These are phyloP conservation scores for Standfussiana lucernea DNA, from an alignment of 2,888 invertebrate genomes.

Conservation along the genomic window DNA sequence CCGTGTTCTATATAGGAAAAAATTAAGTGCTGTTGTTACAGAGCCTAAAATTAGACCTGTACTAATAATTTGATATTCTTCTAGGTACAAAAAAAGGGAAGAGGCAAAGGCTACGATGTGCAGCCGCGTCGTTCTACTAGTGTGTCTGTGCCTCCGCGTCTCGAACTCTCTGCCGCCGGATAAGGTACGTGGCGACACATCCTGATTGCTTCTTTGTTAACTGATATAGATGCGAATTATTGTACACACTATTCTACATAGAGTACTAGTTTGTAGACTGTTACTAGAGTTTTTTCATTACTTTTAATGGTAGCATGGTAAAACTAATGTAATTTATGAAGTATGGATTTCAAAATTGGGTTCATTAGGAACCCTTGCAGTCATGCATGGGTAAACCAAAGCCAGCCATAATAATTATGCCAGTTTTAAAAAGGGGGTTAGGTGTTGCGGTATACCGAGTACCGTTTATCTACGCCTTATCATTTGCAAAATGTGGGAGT, in stretches of 20 bases:
- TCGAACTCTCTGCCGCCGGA: slow-evolving; percentile 83
- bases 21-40: neutral
- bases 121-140: slow-evolving; percentile 59
- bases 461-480: neutral
- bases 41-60: neutral
- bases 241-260: neutral
- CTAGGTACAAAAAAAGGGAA: slow-evolving; percentile 35
- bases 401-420: no score
- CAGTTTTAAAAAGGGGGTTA: neutral
- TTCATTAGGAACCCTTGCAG: neutral
- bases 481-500: neutral
- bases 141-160: slow-evolving; percentile 70
- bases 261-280: neutral
- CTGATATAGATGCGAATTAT: slow-evolving; percentile 40
- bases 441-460: neutral
- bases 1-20: neutral
- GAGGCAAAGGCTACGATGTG: slow-evolving; percentile 68
- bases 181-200: slow-evolving; percentile 78
- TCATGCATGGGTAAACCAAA: neutral
- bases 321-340: neutral
- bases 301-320: neutral
- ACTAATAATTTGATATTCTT: slow-evolving; percentile 4
- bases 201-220: slow-evolving; percentile 56
- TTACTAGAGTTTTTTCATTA: neutral
- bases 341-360: neutral